Evolutionary conservation across 2,888 invertebrate genomes (phyloP).

Genomic region (Ceriagrion tenellum): DNA sequence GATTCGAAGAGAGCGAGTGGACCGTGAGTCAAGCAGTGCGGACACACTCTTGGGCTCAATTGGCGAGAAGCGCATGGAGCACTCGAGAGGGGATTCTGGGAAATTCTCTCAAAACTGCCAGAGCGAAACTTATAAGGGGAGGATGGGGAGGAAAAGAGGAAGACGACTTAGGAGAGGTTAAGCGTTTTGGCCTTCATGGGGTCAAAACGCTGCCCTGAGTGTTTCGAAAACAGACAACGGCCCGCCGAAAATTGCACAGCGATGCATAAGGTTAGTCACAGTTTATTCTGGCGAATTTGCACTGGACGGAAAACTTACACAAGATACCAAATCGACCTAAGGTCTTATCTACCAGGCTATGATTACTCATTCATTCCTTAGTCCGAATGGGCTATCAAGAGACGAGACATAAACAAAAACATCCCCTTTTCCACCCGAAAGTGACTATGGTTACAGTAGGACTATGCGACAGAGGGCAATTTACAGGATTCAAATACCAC

Average conservation of each 20-base stretch:
- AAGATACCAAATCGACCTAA: neutral
- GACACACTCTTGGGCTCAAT: neutral
- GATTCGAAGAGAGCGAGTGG: neutral
- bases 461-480: neutral
- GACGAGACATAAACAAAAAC: neutral
- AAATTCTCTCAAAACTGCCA: neutral
- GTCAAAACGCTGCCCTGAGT: neutral
- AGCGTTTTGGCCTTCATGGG: neutral
- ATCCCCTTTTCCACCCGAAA: neutral
- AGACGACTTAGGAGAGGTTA: neutral
- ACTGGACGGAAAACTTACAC: neutral
- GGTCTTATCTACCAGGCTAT: neutral
- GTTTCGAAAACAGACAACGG: neutral
- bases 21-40: conserved; percentile 8
- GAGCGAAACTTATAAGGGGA: neutral
- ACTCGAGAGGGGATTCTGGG: neutral
- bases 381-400: neutral
- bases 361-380: neutral
- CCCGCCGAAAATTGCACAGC: neutral
- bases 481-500: no score
- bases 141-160: neutral
- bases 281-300: neutral
- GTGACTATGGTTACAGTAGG: neutral
- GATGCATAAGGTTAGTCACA: neutral
- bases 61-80: neutral